These are phyloP conservation scores for Jordanella pulchra DNA, from an alignment of 2,797 vertebrate species.

Conservation along the genomic window DNA sequence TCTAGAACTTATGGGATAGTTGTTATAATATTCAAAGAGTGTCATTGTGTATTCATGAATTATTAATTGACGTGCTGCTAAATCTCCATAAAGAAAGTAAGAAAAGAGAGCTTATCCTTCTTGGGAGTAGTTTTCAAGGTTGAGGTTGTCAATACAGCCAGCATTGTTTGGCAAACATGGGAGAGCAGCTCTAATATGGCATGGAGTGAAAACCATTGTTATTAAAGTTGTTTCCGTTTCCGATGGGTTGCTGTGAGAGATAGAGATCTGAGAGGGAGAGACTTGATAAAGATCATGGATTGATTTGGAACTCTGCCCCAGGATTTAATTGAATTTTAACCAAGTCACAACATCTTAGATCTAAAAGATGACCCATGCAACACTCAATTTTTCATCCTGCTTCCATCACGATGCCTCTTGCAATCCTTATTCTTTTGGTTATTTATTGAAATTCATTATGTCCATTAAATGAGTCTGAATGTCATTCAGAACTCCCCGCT, in stretches of 20 bases:
- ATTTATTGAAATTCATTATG: slow-evolving; percentile 64
- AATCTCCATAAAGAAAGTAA: slow-evolving; percentile 50
- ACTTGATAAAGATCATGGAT: slow-evolving; percentile 85
- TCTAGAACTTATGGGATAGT: background rate
- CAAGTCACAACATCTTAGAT: slow-evolving; percentile 82
- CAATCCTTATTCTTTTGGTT: slow-evolving; percentile 26
- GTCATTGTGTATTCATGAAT: slow-evolving; percentile 24
- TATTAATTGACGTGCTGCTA: slow-evolving; percentile 34
- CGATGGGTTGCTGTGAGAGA: slow-evolving; percentile 73
- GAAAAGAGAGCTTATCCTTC: slow-evolving; percentile 3
- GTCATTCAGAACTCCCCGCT: slow-evolving; percentile 47
- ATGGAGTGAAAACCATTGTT: slow-evolving; percentile 75
- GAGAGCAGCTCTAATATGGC: slow-evolving; percentile 69
- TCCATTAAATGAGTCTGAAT: slow-evolving; percentile 64
- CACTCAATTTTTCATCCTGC: slow-evolving; percentile 59
- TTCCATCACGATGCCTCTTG: slow-evolving; percentile 58
- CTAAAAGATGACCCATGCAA: slow-evolving; percentile 80
- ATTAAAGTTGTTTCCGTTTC: slow-evolving; percentile 80
- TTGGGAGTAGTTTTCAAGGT: slow-evolving; percentile 70
- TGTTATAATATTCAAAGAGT: background rate
- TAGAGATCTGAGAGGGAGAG: slow-evolving; percentile 81
- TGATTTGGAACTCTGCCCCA: slow-evolving; percentile 76
- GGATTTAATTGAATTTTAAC: slow-evolving; percentile 88
- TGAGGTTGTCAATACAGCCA: slow-evolving; percentile 75
- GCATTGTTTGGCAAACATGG: slow-evolving; percentile 71